These are phyloP conservation scores for Uria aalge DNA, from an alignment of 2,113 vertebrate genomes.

Conservation along the genomic window DNA sequence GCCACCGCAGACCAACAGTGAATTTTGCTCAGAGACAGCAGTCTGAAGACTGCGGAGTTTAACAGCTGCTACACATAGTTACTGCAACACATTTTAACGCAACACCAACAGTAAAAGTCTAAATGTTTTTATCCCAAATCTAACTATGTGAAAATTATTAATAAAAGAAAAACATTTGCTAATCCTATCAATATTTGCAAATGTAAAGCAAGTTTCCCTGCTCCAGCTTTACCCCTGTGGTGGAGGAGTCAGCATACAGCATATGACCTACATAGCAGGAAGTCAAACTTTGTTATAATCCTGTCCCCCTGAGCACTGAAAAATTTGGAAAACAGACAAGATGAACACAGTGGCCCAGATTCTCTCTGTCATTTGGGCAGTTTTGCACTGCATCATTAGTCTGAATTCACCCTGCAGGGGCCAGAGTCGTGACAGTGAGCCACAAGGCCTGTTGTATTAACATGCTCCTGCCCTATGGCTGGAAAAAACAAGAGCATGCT, in stretches of 20 bases:
- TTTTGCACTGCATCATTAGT: background rate
- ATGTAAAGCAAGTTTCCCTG: background rate
- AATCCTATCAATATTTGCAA: background rate
- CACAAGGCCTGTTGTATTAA: background rate
- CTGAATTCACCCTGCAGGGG: background rate
- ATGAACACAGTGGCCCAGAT: background rate
- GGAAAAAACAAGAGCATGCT: background rate
- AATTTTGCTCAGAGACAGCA: background rate
- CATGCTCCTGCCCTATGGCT: background rate
- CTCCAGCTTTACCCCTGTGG: background rate
- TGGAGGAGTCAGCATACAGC: background rate
- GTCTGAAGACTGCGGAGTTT: background rate
- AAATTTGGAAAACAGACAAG: slow-evolving; percentile 50
- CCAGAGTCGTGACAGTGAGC: background rate
- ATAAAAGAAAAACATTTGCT: background rate
- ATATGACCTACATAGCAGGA: slow-evolving; percentile 34
- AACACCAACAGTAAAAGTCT: background rate
- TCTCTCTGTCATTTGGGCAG: slow-evolving; percentile 2
- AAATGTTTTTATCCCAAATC: background rate
- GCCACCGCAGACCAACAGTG: background rate
- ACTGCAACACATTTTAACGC: background rate
- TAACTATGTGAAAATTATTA: background rate
- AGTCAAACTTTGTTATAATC: background rate
- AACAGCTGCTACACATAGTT: background rate
- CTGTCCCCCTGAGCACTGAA: slow-evolving; percentile 35